Evolutionary conservation across 2,113 vertebrate genomes (phyloP).

Genomic region (Pteruthius melanotis): DNA sequence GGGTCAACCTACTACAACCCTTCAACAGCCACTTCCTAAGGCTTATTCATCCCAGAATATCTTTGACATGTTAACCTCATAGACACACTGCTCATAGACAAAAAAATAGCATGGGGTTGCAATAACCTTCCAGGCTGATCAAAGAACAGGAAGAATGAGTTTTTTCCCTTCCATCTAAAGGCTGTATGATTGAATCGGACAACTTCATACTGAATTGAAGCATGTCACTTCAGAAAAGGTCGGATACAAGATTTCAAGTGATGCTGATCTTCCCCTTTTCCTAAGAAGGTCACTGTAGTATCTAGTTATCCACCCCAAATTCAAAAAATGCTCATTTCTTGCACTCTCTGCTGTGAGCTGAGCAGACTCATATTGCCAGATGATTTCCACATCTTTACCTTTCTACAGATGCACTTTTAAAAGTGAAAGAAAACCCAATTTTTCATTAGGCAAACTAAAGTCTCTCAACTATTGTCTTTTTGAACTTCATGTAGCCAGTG

Average conservation of each 20-base stretch:
- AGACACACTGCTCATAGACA: neutral
- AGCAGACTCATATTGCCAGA: neutral
- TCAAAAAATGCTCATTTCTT: neutral
- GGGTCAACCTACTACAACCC: rapidly evolving
- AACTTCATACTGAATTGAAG: neutral
- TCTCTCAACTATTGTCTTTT: neutral
- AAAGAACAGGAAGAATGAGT: neutral
- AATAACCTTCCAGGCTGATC: neutral
- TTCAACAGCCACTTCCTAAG: neutral
- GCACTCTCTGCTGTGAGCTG: neutral
- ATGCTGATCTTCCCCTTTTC: neutral
- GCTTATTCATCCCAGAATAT: neutral
- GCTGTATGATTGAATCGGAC: neutral
- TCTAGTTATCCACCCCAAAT: neutral
- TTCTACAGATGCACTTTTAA: neutral
- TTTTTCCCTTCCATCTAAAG: neutral
- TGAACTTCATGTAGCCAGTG: neutral
- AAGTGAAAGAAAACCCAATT: neutral
- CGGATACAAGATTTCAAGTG: neutral
- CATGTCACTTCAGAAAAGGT: neutral
- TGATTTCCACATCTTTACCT: neutral
- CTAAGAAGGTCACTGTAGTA: neutral
- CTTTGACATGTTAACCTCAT: neutral
- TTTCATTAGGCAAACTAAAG: neutral
- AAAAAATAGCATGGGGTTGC: neutral